These are phyloP conservation scores for Synergus gifuensis DNA, from an alignment of 2,888 invertebrate genomes.

Conservation along the genomic window DNA sequence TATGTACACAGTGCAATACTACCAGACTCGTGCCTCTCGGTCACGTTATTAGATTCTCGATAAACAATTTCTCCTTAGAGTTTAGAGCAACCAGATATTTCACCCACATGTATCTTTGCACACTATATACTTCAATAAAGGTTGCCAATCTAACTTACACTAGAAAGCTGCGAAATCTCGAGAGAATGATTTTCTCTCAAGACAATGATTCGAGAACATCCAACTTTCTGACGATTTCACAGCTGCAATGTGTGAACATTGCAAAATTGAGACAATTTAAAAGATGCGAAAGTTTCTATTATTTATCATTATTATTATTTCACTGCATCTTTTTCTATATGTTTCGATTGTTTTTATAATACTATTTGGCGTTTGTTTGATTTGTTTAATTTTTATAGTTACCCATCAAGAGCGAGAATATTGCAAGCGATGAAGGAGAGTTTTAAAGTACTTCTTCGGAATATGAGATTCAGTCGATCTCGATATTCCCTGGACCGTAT, in stretches of 20 bases:
- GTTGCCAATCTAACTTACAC: conserved; percentile 3
- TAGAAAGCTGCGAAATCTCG: conserved; percentile 21
- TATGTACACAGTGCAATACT: background rate
- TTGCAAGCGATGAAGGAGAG: conserved; percentile 89
- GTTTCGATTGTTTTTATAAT: too few relatives aligned
- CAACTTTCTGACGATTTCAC: conserved; percentile 33
- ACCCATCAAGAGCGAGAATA: conserved; percentile 92
- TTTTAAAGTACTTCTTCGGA: conserved; percentile 86
- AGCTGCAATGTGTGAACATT: conserved; percentile 25
- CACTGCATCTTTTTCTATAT: too few relatives aligned
- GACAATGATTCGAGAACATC: conserved; percentile 39
- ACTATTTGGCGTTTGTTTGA: too few relatives aligned
- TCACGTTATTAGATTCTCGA: conserved; percentile 28
- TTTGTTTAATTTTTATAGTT: conserved; percentile 67
- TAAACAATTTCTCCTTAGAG: conserved; percentile 25
- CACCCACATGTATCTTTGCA: background rate
- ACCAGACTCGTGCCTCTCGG: background rate
- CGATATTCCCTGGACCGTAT: conserved; percentile 87
- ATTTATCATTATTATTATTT: background rate
- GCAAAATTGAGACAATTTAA: conserved; percentile 11
- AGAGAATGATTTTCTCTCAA: conserved; percentile 28
- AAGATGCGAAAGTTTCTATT: conserved; percentile 9
- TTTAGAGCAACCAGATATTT: conserved; percentile 21
- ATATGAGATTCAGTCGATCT: conserved; percentile 86
- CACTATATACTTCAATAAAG: background rate